Evolutionary conservation across 1,140 invertebrate genomes (phyloP), one percentile per base, ranked within the genome.

Genomic region (Halesus radiatus): DNA sequence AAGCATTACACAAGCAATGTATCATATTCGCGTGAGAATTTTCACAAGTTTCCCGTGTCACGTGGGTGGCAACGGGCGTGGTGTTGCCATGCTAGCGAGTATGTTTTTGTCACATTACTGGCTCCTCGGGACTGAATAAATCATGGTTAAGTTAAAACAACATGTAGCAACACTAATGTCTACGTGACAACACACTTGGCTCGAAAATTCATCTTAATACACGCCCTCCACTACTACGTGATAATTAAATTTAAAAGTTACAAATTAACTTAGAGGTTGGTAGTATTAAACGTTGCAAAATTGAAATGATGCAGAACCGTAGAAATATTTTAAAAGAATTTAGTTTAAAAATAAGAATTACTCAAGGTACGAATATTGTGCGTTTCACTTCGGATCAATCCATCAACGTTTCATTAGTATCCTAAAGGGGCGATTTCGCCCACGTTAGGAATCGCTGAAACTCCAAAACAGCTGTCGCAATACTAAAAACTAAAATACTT

Each of bases 101-200:
- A 75, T 81, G 80, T 81, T 81, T 81, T 81, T 81, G 80, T 81
- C 80, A 76, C 76, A 76, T 72, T 74, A 74, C 66, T 78, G 62
- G 52, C 53, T 78, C 80, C 64, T 23, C 80, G 80, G 80, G 80
- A 75, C 80, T 78, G 80, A 81, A 81, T 81, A 81, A 81, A 81
- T 81, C 80, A 81, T 81, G 76, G 80, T 81, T 81, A 81, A 81
- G 70, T 75, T 81, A 78, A 45, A 78, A 78, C 76, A 78, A 32
- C 76, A 72, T 72, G 78, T 79, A 73, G 72, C 68, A 18, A 58
- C 68, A 32, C 68, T 79, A 79, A 79, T 79, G 60, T 79, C 37
- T 50, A 23, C 78, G 70, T 79, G 78, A 73, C 68, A 64, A 73
- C 72, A 74, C 70, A 62, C 23, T 68, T 26, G 16, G 37, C 20